Evolutionary conservation across 2,113 vertebrate genomes (phyloP).

Genomic region (Ptilonorhynchus violaceus): DNA sequence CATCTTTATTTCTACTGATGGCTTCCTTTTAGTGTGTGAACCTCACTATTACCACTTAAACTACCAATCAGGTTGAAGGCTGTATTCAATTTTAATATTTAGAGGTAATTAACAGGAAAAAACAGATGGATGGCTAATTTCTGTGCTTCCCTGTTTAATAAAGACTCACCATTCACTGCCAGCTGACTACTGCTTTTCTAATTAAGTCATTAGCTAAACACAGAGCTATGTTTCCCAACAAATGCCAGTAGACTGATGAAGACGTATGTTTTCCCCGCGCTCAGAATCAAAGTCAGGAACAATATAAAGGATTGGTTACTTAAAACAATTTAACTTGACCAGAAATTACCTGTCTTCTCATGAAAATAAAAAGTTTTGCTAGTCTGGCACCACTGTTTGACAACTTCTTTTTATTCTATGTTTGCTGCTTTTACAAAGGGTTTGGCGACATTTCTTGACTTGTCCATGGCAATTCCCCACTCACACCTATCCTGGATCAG

Average conservation of each 20-base stretch:
- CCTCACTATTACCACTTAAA: not conserved
- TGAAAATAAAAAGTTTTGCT: not conserved
- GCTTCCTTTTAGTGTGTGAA: not conserved
- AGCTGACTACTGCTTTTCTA: constrained; percentile 45
- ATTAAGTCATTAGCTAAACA: constrained; percentile 55
- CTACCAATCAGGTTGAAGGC: constrained; percentile 13
- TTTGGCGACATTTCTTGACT: not conserved
- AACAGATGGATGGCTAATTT: constrained; percentile 44
- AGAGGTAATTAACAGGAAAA: constrained; percentile 56
- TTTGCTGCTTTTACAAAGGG: not conserved
- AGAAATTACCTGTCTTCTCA: not conserved
- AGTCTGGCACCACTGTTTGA: not conserved
- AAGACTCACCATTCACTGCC: constrained; percentile 25
- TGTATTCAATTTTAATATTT: constrained; percentile 23
- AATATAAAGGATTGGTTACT: not conserved
- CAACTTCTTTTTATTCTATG: not conserved
- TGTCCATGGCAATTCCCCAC: not conserved
- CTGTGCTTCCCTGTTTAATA: constrained; percentile 25
- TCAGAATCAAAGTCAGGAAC: not conserved
- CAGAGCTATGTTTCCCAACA: constrained; percentile 45
- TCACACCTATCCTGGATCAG: not conserved
- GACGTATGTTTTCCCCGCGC: not conserved
- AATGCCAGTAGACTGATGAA: constrained; percentile 18
- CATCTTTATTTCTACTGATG: not conserved
- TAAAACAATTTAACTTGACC: not conserved